Percentiles rank a stretch among this genome's conserved stretches.
These are phyloP conservation scores for Tapera naevia DNA, from an alignment of 2,797 vertebrate species.

Conservation along the genomic window DNA sequence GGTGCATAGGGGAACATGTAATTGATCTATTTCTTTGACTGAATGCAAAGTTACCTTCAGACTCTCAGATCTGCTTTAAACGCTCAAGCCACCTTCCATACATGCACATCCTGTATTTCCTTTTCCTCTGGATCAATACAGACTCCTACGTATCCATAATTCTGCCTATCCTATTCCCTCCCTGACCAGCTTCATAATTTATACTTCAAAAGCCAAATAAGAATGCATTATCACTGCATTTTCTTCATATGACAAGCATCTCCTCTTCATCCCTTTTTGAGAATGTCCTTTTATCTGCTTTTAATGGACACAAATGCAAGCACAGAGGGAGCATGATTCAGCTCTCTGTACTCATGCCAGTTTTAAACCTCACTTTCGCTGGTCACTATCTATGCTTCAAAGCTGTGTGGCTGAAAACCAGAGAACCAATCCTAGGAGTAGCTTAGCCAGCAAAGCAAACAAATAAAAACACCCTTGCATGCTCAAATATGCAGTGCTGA, in stretches of 20 bases:
- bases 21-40: not conserved
- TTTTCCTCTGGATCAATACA: not conserved
- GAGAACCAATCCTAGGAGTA: not conserved
- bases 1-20: not conserved
- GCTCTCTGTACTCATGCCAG: not conserved
- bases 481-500: not conserved
- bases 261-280: not conserved
- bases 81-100: not conserved
- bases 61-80: not conserved
- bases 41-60: not conserved
- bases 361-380: not conserved
- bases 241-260: not conserved
- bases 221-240: not conserved
- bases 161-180: not conserved
- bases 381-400: not conserved
- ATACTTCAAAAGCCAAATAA: not conserved
- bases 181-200: not conserved
- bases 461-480: not conserved
- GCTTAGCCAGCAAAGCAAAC: constrained; percentile 27
- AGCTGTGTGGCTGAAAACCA: not conserved
- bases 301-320: not conserved
- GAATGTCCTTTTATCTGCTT: not conserved
- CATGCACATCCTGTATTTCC: not conserved
- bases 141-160: not conserved
- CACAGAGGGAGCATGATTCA: not conserved